Evolutionary conservation across 1,140 invertebrate species (phyloP).

Genomic region (Zelostemma sp.): DNA sequence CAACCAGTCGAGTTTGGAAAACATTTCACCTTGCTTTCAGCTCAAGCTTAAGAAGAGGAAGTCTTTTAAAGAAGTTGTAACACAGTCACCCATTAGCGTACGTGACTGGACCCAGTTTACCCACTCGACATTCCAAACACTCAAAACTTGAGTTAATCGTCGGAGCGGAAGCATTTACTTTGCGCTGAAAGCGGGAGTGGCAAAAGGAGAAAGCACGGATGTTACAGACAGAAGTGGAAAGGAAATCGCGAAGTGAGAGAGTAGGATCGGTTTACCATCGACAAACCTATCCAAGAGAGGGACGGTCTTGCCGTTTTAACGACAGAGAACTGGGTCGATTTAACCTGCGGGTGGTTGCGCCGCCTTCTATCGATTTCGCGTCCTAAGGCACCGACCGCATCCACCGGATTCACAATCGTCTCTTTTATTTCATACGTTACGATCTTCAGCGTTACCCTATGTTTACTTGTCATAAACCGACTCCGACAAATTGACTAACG

Average conservation of each 20-base stretch:
- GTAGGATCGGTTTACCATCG: slow-evolving; percentile 47
- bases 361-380: slow-evolving; percentile 3
- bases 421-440: slow-evolving; percentile 3
- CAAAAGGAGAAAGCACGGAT: slow-evolving; percentile 29
- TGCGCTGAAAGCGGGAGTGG: slow-evolving; percentile 34
- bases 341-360: not conserved
- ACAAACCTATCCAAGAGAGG: slow-evolving; percentile 51
- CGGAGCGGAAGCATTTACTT: slow-evolving; percentile 56
- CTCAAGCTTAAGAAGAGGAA: too few species aligned
- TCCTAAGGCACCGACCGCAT: not conserved
- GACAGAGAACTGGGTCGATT: slow-evolving; percentile 41
- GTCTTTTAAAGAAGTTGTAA: slow-evolving; percentile 2
- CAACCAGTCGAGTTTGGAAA: too few species aligned
- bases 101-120: slow-evolving; percentile 60
- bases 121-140: slow-evolving; percentile 60
- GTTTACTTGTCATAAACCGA: slow-evolving; percentile 6
- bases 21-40: too few species aligned
- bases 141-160: slow-evolving; percentile 64
- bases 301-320: slow-evolving; percentile 55
- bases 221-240: slow-evolving; percentile 2
- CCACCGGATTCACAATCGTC: slow-evolving; percentile 9
- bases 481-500: slow-evolving; percentile 14
- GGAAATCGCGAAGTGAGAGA: slow-evolving; percentile 12
- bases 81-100: slow-evolving; percentile 50
- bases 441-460: not conserved